These are phyloP conservation scores for Leptodirus hochenwartii DNA, from an alignment of 2,888 invertebrate genomes.

Conservation along the genomic window DNA sequence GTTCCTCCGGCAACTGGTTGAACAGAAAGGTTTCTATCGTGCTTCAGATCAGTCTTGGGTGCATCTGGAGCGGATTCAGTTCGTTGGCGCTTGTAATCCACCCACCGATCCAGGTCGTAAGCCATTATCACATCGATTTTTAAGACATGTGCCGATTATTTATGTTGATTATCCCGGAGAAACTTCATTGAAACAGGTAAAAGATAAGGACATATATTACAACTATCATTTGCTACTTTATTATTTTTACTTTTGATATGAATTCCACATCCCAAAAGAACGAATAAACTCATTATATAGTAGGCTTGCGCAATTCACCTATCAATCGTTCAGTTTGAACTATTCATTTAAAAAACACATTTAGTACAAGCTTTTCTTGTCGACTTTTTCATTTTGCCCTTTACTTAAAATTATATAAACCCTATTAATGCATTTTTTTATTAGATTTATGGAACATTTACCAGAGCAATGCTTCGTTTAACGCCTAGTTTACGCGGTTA, in stretches of 20 bases:
- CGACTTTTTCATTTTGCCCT: conserved; percentile 6
- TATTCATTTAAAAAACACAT: too few relatives aligned
- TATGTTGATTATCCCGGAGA: conserved; percentile 99
- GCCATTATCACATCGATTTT: conserved; percentile 64
- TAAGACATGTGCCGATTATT: conserved; percentile 93
- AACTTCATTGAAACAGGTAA: conserved; percentile 89
- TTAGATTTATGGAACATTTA: conserved; percentile 98
- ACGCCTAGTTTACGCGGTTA: conserved; percentile 83
- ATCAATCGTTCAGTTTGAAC: too few relatives aligned
- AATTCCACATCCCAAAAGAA: too few relatives aligned
- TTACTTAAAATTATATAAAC: background rate
- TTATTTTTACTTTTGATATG: conserved; percentile 4
- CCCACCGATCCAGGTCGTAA: conserved; percentile 98
- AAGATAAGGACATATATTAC: conserved; percentile 25
- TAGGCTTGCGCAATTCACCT: too few relatives aligned
- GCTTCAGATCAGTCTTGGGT: conserved; percentile 95
- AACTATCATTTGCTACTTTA: conserved; percentile 6
- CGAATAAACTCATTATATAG: too few relatives aligned
- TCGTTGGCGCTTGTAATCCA: conserved; percentile 99
- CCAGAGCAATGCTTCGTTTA: conserved; percentile 91
- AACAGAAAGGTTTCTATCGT: conserved; percentile 84
- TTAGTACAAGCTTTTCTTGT: too few relatives aligned
- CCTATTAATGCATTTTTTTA: too few relatives aligned
- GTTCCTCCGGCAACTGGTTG: conserved; percentile 92
- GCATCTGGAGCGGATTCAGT: conserved; percentile 91